Evolutionary conservation across 2,113 vertebrate genomes (phyloP), one percentile per base, ranked within the genome.

Genomic region (Vimba vimba): DNA sequence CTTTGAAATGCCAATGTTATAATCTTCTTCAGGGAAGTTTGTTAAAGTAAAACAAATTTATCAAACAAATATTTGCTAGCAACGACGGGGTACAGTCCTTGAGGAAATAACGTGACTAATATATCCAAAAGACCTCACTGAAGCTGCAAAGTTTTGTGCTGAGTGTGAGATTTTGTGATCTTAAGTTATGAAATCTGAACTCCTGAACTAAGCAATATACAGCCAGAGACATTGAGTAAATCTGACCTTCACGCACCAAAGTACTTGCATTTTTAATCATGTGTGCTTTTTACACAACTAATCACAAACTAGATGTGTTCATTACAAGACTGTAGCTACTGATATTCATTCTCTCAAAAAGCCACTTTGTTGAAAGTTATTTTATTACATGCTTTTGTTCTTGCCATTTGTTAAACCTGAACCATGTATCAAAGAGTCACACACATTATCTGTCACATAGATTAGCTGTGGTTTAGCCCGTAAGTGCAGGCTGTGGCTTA

Each of bases 11-110:
- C 27, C 64, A 75, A 23, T 10, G n/a, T 17, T 27, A 17, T 4
- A 3, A 9, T 76, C 25, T 50, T 77, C 7, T 33, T 27, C 27
- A 33, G 74, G 13, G 33, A 71, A 43, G 36, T 71, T 71, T 71
- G 36, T 71, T 43, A 15, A 77, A 33, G 27, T 27, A 30, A 55
- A 77, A 77, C n/a, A 33, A 27, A 17, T 11, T 1, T 19, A 33
- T 33, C 36, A 43, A 47, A 75, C 50, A 47, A 75, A 75, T 75
- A 75, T 75, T 75, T 75, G 71, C n/a, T 17, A 47, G 43, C 71
- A 74, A 74, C 71, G 23, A 15, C 71, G 1, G 11, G 5, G 11
- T 15, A 13, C n/a, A 15, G n/a, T 1, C 5, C 71, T 50, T 27
- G 71, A 75, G 11, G 13, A 47, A 47, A 47, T 75, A 50, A 50